Conservation (phyloP, 2,113 vertebrate species). For the Rhea pennata region DNA sequence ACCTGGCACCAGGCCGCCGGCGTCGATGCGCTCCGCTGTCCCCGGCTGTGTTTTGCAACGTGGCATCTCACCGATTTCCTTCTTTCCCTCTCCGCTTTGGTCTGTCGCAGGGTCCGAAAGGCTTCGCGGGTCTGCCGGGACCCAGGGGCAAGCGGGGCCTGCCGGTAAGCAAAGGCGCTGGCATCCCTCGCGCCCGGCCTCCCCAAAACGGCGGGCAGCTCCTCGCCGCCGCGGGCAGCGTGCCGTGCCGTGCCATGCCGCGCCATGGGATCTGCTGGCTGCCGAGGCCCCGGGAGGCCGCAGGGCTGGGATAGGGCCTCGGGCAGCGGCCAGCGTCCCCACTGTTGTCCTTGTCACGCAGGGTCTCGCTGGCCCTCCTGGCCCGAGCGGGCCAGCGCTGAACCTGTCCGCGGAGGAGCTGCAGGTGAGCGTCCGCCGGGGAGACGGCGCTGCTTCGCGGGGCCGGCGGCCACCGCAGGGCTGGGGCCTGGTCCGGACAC, state of each 20-base stretch:
- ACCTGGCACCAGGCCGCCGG: too few species aligned
- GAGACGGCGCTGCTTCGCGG: background rate
- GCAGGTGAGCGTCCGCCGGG: slow-evolving; percentile 64
- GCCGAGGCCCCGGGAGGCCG: rapidly evolving
- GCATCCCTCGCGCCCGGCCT: rapidly evolving
- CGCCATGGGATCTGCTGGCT: rapidly evolving
- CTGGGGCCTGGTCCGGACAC: too few species aligned
- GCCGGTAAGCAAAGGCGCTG: slow-evolving; percentile 71
- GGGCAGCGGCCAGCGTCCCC: background rate
- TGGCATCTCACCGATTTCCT: background rate
- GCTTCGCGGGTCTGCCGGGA: slow-evolving; percentile 82
- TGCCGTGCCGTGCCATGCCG: background rate
- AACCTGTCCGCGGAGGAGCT: slow-evolving; percentile 79
- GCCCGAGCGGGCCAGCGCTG: slow-evolving; percentile 74
- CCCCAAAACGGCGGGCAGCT: background rate
- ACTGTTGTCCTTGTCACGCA: slow-evolving; percentile 46
- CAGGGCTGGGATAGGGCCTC: rapidly evolving
- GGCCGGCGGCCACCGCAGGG: background rate
- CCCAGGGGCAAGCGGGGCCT: slow-evolving; percentile 74
- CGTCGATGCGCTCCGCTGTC: too few species aligned
- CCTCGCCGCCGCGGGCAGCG: background rate
- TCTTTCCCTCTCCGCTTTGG: background rate
- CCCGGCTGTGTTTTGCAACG: background rate
- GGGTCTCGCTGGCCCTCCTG: slow-evolving; percentile 83
- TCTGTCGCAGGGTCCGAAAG: slow-evolving; percentile 83